These are phyloP conservation scores for Schrankia costaestrigalis DNA, from an alignment of 2,888 invertebrate species.

Conservation along the genomic window DNA sequence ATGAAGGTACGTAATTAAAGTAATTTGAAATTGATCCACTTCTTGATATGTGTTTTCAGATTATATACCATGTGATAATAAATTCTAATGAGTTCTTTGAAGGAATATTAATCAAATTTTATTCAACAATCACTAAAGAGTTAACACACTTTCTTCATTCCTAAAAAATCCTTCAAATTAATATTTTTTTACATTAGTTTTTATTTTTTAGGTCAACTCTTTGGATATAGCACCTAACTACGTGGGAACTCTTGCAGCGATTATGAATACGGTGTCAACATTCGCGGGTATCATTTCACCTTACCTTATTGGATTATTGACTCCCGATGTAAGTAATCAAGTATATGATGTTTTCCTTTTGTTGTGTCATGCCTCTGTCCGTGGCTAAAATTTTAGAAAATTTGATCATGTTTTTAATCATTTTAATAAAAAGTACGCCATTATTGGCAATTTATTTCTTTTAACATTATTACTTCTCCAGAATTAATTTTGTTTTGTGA, in stretches of 20 bases:
- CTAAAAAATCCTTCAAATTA: neutral
- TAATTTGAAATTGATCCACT: too few relatives aligned
- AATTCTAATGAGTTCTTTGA: too few relatives aligned
- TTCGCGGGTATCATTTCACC: slow-evolving; percentile 83
- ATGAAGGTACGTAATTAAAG: slow-evolving; percentile 76
- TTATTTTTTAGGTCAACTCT: slow-evolving; percentile 76
- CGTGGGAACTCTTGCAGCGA: slow-evolving; percentile 83
- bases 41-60: too few relatives aligned
- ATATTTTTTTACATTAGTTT: neutral
- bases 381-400: neutral
- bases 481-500: too few relatives aligned
- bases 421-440: too few relatives aligned
- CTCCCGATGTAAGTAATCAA: slow-evolving; percentile 79
- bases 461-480: too few relatives aligned
- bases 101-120: too few relatives aligned
- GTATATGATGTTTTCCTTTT: neutral
- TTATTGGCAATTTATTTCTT: too few relatives aligned
- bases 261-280: slow-evolving; percentile 84
- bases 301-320: slow-evolving; percentile 81
- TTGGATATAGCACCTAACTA: slow-evolving; percentile 84
- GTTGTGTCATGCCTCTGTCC: neutral
- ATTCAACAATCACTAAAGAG: too few relatives aligned
- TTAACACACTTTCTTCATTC: too few relatives aligned
- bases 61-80: too few relatives aligned
- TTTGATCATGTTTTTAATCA: too few relatives aligned